phyloP scores from a whole-genome alignment of 1,140 invertebrate species.

The Microvelia longipes region DNA sequence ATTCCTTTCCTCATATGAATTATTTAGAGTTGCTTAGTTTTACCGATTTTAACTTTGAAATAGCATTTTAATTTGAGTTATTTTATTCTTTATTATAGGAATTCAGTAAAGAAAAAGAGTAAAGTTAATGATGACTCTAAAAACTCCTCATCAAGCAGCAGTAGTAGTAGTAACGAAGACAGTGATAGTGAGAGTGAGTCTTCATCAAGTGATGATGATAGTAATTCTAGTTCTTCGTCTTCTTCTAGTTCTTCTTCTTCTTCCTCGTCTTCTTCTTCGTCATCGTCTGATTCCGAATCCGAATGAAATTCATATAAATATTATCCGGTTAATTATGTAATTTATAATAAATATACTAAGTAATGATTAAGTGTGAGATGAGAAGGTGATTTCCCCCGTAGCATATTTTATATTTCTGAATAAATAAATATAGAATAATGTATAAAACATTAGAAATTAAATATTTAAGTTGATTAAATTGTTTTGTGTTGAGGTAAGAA shows the following conservation, averaged over 20 bases:
- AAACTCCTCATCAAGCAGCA: not conserved
- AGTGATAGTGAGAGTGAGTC: not conserved
- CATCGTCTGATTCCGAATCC: not conserved
- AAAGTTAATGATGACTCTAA: not conserved
- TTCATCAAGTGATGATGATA: not conserved
- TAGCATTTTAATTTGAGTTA: not conserved
- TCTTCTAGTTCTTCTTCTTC: not conserved
- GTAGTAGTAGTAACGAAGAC: not conserved
- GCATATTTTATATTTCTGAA: too few relatives aligned
- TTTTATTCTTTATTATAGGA: not conserved
- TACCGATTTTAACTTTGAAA: not conserved
- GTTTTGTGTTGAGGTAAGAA: too few relatives aligned
- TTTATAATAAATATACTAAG: too few relatives aligned
- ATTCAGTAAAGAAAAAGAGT: not conserved
- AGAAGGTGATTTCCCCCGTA: too few relatives aligned
- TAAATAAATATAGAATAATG: too few relatives aligned
- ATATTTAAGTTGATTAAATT: too few relatives aligned
- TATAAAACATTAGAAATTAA: too few relatives aligned
- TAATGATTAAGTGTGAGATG: too few relatives aligned
- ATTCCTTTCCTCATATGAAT: not conserved
- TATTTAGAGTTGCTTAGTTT: not conserved
- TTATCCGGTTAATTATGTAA: too few relatives aligned
- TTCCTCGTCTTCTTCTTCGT: not conserved
- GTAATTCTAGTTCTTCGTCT: not conserved
- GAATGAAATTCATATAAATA: too few relatives aligned